Conservation (phyloP, 2,797 vertebrate genomes). For the Smutsia gigantea region DNA sequence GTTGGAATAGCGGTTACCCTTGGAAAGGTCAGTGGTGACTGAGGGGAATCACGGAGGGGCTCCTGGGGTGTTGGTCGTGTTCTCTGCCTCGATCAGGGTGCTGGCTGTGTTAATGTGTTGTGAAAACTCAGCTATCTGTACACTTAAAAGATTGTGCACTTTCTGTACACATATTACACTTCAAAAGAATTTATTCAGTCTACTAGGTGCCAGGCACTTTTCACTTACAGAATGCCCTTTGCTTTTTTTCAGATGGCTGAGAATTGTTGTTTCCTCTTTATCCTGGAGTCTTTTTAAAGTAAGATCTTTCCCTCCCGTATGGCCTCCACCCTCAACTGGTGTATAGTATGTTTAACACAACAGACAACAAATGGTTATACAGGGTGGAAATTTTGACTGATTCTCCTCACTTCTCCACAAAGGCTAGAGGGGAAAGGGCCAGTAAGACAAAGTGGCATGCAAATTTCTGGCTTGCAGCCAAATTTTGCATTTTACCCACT, state of each 20-base stretch:
- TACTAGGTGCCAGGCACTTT: neutral
- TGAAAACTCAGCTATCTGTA: neutral
- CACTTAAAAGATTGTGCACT: neutral
- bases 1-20: neutral
- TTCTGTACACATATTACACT: neutral
- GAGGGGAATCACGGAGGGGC: neutral
- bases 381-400: neutral
- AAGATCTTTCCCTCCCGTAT: neutral
- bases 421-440: neutral
- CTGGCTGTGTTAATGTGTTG: neutral
- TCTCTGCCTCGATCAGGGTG: neutral
- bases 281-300: neutral
- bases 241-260: neutral
- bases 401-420: neutral
- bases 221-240: neutral
- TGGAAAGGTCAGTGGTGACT: neutral
- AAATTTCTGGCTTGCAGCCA: neutral
- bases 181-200: neutral
- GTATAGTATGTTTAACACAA: neutral
- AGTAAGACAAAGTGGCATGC: neutral
- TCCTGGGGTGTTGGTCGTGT: neutral
- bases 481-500: neutral
- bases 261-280: neutral
- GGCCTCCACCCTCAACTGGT: neutral
- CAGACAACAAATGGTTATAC: neutral